Evolutionary conservation across 23 tunicate species (phyloP).

Genomic region (Styela clava): DNA sequence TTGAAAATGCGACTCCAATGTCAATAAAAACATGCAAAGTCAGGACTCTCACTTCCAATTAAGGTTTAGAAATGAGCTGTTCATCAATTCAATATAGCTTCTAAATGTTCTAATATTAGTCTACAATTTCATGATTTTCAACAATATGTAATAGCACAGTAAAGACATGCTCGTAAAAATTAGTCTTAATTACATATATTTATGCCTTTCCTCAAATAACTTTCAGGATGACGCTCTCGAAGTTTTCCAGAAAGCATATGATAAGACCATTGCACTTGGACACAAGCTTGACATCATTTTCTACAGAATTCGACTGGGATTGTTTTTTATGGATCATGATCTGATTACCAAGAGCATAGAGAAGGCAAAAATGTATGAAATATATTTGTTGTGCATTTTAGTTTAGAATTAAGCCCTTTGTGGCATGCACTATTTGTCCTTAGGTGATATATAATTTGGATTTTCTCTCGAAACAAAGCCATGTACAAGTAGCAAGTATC

Average conservation of each 20-base stretch:
- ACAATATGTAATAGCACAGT: too few relatives aligned
- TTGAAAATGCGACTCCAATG: too few relatives aligned
- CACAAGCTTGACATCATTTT: constrained; percentile 85
- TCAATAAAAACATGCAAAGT: too few relatives aligned
- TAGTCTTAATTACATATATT: neutral
- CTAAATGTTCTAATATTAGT: too few relatives aligned
- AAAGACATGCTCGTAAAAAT: neutral
- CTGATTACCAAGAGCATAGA: constrained; percentile 77
- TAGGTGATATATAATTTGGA: too few relatives aligned
- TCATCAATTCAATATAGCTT: too few relatives aligned
- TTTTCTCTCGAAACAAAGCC: too few relatives aligned
- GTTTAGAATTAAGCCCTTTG: neutral
- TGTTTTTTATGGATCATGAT: constrained; percentile 91
- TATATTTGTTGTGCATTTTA: neutral
- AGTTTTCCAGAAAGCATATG: constrained; percentile 64
- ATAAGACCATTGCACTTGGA: constrained; percentile 90
- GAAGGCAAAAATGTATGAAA: constrained; percentile 71
- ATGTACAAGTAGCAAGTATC: too few relatives aligned
- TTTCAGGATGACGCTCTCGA: constrained; percentile 39
- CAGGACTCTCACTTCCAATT: too few relatives aligned
- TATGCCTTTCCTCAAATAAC: too few relatives aligned
- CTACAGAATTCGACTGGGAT: constrained; percentile 77
- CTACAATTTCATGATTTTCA: too few relatives aligned
- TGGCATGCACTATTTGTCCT: neutral
- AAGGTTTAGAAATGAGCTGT: too few relatives aligned